A percentile compares a stretch with the other conserved stretches of the same genome.
Evolutionary conservation across 2,888 invertebrate species (phyloP).

Genomic region (Ctenicera cuprea): DNA sequence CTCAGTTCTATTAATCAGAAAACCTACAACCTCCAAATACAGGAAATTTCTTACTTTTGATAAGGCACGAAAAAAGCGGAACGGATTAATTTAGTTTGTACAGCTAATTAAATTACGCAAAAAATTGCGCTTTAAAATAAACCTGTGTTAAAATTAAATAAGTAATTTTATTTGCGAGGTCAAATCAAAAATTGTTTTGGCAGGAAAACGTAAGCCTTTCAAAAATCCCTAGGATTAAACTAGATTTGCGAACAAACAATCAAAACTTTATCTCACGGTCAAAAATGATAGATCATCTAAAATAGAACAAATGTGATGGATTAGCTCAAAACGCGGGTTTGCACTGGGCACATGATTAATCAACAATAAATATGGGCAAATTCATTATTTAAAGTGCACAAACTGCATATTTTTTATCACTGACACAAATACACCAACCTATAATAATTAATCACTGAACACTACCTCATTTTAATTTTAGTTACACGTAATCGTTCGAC

Average conservation of each 20-base stretch:
- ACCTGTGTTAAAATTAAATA: no score
- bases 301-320: conserved; percentile 10
- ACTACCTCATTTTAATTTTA: conserved; percentile 36
- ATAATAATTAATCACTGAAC: conserved; percentile 25
- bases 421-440: conserved; percentile 14
- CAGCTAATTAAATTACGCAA: no score
- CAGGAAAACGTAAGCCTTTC: not conserved
- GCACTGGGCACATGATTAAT: not conserved
- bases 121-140: no score
- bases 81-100: no score
- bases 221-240: conserved; percentile 6
- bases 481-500: conserved; percentile 42
- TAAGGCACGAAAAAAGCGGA: no score
- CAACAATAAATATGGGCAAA: conserved; percentile 1
- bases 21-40: no score
- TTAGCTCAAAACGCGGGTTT: not conserved
- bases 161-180: not conserved
- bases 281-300: conserved; percentile 8
- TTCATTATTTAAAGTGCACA: conserved; percentile 3
- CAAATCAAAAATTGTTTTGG: conserved; percentile 1
- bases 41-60: no score
- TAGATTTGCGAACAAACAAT: conserved; percentile 3
- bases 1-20: no score
- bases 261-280: conserved; percentile 7
- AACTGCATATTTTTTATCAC: conserved; percentile 2